A percentile compares a stretch with the other conserved stretches of the same genome.
Conservation (phyloP, 1,140 invertebrate species). For the Protaetia brevitarsis region DNA sequence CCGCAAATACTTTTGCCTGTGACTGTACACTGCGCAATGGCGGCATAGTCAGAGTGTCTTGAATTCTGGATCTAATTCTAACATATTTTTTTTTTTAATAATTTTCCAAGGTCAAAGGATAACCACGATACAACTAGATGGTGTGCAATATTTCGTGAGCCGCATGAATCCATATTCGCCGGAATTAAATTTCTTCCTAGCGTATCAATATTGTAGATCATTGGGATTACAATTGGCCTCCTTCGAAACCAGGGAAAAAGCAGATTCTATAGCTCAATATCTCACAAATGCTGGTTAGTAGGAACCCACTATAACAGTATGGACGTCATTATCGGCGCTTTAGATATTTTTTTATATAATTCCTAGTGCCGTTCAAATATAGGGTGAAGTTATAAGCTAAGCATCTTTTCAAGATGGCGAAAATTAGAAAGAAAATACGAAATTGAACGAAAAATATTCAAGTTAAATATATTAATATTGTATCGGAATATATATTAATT, state of each 20-base stretch:
- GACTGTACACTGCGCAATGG: no score
- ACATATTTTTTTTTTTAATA: slow-evolving; percentile 10
- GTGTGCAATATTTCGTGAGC: slow-evolving; percentile 83
- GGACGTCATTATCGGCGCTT: no score
- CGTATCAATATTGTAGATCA: slow-evolving; percentile 84
- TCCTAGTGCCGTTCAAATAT: no score
- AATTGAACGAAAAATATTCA: no score
- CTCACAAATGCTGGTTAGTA: slow-evolving; percentile 71
- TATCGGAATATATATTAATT: no score
- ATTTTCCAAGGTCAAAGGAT: slow-evolving; percentile 75
- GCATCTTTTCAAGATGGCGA: no score
- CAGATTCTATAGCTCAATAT: slow-evolving; percentile 77
- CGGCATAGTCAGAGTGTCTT: neutral
- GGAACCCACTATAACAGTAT: no score
- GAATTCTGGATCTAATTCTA: neutral
- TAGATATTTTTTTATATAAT: no score
- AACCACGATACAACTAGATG: slow-evolving; percentile 79
- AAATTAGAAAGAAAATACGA: no score
- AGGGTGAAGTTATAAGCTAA: no score
- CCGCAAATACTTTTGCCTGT: no score
- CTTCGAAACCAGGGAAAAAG: slow-evolving; percentile 82
- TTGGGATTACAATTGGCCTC: slow-evolving; percentile 79
- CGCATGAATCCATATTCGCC: slow-evolving; percentile 85
- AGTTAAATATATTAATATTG: no score
- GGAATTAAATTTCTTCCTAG: slow-evolving; percentile 80